Evolutionary conservation across 2,888 invertebrate species (phyloP).

Genomic region (Eupithecia pulchellata): DNA sequence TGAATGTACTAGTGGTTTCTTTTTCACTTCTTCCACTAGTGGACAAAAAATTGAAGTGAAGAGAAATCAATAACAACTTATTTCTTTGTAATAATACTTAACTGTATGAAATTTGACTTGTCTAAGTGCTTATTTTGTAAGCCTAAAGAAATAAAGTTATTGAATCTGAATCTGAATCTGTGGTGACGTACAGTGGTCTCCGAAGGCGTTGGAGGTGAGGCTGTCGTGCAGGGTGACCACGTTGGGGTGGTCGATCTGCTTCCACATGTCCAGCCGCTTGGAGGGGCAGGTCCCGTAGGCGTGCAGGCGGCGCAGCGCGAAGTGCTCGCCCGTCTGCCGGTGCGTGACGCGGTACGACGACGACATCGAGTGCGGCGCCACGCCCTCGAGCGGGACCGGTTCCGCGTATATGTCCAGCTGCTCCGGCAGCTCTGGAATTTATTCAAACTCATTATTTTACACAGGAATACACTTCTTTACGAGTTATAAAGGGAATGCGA

Average conservation of each 20-base stretch:
- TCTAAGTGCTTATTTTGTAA: too few species aligned
- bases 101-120: too few species aligned
- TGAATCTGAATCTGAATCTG: too few species aligned
- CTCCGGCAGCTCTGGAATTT: conserved; percentile 89
- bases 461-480: background rate
- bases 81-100: too few species aligned
- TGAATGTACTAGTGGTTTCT: too few species aligned
- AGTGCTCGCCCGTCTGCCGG: conserved; percentile 93
- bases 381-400: conserved; percentile 92
- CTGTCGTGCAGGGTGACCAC: conserved; percentile 96
- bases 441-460: too few species aligned
- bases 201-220: conserved; percentile 97
- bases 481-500: background rate
- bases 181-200: conserved; percentile 94
- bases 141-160: too few species aligned
- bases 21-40: too few species aligned
- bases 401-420: conserved; percentile 96
- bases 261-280: conserved; percentile 98
- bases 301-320: conserved; percentile 95
- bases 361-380: conserved; percentile 88
- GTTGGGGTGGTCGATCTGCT: conserved; percentile 97
- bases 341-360: conserved; percentile 96
- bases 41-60: too few species aligned
- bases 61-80: too few species aligned
- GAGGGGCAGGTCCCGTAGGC: conserved; percentile 92